Percentiles rank a stretch among this genome's conserved stretches.
These are phyloP conservation scores for Tokudaia tokunoshimensis DNA, from an alignment of 2,797 vertebrate genomes.

Conservation along the genomic window DNA sequence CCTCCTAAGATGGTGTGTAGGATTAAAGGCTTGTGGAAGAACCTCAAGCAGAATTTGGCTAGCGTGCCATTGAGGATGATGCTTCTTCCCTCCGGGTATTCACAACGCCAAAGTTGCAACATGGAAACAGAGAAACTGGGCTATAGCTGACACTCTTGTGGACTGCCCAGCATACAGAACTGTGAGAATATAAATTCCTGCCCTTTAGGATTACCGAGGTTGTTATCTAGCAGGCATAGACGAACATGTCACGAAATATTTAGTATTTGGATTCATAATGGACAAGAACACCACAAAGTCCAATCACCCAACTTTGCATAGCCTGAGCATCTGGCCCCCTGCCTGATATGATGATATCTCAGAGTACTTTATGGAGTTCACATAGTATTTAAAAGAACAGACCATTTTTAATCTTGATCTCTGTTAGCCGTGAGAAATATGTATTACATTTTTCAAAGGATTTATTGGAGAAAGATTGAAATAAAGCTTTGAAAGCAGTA, in stretches of 20 bases:
- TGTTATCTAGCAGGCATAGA: background rate
- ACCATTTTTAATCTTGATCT: background rate
- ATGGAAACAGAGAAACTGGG: background rate
- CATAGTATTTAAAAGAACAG: background rate
- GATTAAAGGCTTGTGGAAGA: background rate
- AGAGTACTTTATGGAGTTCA: slow-evolving; percentile 29
- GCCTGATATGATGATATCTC: background rate
- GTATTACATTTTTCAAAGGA: slow-evolving; percentile 33
- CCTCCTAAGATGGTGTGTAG: background rate
- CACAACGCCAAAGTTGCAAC: background rate
- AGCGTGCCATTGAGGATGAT: background rate
- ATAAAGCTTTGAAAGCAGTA: slow-evolving; percentile 23
- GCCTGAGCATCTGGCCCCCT: background rate
- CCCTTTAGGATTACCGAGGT: background rate
- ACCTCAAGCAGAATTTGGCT: background rate
- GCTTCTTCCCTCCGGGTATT: background rate
- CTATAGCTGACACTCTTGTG: background rate
- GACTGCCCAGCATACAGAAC: background rate
- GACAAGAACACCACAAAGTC: background rate
- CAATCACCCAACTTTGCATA: background rate
- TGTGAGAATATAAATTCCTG: background rate
- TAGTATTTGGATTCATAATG: background rate
- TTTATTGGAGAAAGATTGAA: slow-evolving; percentile 21
- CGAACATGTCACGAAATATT: background rate
- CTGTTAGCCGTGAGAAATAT: background rate